Percentiles rank a stretch among this genome's conserved stretches.
Conservation (phyloP, 1,140 invertebrate species). For the Drosophila pseudoananassae region DNA sequence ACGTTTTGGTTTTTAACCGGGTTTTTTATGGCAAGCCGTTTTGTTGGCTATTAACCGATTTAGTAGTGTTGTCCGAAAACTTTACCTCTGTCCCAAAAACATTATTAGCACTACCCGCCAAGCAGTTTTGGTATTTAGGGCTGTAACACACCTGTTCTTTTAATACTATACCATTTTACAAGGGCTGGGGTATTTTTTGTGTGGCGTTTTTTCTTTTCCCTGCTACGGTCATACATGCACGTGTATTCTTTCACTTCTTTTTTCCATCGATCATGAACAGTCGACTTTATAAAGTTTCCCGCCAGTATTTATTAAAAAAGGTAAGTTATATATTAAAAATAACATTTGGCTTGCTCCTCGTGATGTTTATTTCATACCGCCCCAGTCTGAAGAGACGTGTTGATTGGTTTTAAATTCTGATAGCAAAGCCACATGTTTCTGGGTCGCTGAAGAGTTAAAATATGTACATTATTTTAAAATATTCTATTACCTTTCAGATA, state of each 20-base stretch:
- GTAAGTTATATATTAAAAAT: slow-evolving; percentile 4
- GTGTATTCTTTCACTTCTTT: slow-evolving; percentile 25
- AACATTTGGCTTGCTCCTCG: slow-evolving; percentile 86
- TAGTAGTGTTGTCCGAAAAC: too few relatives aligned
- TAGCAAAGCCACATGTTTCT: slow-evolving; percentile 20
- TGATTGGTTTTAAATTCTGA: slow-evolving; percentile 72
- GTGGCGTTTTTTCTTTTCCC: too few relatives aligned
- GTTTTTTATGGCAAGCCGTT: too few relatives aligned
- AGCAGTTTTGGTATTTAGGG: too few relatives aligned
- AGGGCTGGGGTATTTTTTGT: neutral
- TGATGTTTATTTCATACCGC: slow-evolving; percentile 85
- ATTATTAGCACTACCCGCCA: too few relatives aligned
- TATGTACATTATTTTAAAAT: slow-evolving; percentile 3
- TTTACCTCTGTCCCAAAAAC: too few relatives aligned
- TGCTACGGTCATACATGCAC: slow-evolving; percentile 10
- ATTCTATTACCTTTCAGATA: slow-evolving; percentile 19
- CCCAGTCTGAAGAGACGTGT: slow-evolving; percentile 77
- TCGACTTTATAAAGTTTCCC: neutral
- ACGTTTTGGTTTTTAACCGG: too few relatives aligned
- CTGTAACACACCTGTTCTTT: too few relatives aligned
- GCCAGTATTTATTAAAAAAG: slow-evolving; percentile 1
- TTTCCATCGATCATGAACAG: slow-evolving; percentile 13
- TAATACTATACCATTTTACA: too few relatives aligned
- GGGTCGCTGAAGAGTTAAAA: neutral
- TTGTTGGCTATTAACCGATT: too few relatives aligned